Evolutionary conservation across 2,113 vertebrate species (phyloP), one percentile per base, ranked within the genome.

Genomic region (Cephalopterus ornatus): DNA sequence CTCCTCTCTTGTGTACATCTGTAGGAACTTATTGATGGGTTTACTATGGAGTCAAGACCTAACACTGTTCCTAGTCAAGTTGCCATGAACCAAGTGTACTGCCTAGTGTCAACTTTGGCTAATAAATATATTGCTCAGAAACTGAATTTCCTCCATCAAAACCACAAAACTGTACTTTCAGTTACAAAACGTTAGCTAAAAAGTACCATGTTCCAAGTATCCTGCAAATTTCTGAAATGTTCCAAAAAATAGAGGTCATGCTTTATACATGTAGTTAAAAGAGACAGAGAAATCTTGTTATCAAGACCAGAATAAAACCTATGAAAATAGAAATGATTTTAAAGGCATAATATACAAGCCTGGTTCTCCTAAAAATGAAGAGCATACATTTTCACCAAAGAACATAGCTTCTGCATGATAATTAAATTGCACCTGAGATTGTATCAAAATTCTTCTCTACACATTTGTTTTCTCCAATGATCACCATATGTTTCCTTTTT

Each of bases 1-100:
- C 3, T 7, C 59, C 3, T 50, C 7, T 5, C 8, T 4, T 0
- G 0, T 14, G 15, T 5, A 47, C 4, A 18, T 28, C 33, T 0
- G 0, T 24, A 62, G 65, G 11, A 20, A 62, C 7, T 52, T 58
- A 61, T 1, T 37, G 28, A 41, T 46, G 22, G 5, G 65, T 6
- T 41, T 15, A 47, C 7, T 11, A 9, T 10, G 5, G 22, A 77
- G 27, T 23, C 11, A 77, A 70, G 37, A 80, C 11, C 8, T 62
- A 61, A 27, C 7, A 28, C 4, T 49, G 6, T 12, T 77, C 70
- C 8, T 11, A 61, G 22, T 33, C 16, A 73, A 49, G 11, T 15
- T 62, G 3, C 24, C 46, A 59, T 26, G 33, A 72, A 53, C 1
- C 17, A 50, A 59, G 2, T 42, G 7, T 56, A 59, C 1, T 5